Conservation (phyloP, 2,113 vertebrate species). For the Machaerirhynchus nigripectus region DNA sequence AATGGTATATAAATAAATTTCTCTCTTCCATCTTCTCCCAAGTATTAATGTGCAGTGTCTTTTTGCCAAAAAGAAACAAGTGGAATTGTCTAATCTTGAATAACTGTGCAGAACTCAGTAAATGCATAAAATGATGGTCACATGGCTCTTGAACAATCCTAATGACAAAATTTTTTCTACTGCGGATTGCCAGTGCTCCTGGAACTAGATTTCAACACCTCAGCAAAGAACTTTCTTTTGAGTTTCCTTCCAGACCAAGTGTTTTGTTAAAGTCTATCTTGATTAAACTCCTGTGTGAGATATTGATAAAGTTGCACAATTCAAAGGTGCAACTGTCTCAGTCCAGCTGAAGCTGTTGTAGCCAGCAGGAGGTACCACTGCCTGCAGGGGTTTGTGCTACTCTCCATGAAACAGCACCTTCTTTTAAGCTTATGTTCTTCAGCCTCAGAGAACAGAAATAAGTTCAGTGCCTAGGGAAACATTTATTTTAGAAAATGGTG, state of each 20-base stretch:
- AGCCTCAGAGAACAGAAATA: background rate
- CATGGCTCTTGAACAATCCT: background rate
- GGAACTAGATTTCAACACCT: background rate
- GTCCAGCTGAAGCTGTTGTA: background rate
- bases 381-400: background rate
- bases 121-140: background rate
- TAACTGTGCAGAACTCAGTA: background rate
- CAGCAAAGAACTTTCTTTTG: background rate
- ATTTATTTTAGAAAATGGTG: background rate
- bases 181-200: background rate
- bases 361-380: background rate
- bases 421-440: background rate
- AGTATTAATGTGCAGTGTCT: background rate
- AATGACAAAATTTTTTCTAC: background rate
- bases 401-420: background rate
- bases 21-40: background rate
- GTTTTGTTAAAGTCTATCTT: background rate
- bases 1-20: background rate
- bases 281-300: background rate
- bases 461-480: background rate
- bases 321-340: background rate
- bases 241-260: background rate
- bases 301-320: background rate
- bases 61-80: background rate
- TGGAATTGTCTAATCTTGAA: background rate